phyloP scores from a whole-genome alignment of 2,888 invertebrate genomes.

The Argynnis bischoffii region DNA sequence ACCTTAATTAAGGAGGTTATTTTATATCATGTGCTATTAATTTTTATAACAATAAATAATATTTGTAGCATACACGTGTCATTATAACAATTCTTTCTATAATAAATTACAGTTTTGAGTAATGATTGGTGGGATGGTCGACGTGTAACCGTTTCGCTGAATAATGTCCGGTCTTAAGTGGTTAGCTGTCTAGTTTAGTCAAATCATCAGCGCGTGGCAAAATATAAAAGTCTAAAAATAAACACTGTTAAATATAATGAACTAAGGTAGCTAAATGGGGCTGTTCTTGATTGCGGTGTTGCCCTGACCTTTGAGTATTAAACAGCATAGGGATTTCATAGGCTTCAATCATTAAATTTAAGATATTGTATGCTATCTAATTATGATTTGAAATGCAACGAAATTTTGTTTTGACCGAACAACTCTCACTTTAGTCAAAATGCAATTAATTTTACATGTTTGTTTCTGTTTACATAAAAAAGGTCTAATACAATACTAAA shows the following conservation, averaged over 20 bases:
- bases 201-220: constrained; percentile 39
- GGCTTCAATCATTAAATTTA: constrained; percentile 3
- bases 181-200: constrained; percentile 56
- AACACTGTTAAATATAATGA: constrained; percentile 30
- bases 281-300: constrained; percentile 19
- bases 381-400: too few relatives aligned
- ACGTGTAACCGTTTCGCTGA: constrained; percentile 52
- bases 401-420: too few relatives aligned
- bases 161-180: constrained; percentile 74
- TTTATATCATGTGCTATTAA: not conserved
- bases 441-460: too few relatives aligned
- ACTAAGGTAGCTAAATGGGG: constrained; percentile 24
- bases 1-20: too few relatives aligned
- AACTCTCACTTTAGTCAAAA: too few relatives aligned
- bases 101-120: constrained; percentile 49
- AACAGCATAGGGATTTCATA: constrained; percentile 1
- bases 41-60: constrained; percentile 10
- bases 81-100: constrained; percentile 15
- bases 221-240: constrained; percentile 43
- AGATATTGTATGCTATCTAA: not conserved
- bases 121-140: constrained; percentile 49
- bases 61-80: constrained; percentile 6
- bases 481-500: too few relatives aligned
- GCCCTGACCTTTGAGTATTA: constrained; percentile 29
- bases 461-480: too few relatives aligned